phyloP scores from a whole-genome alignment of 2,888 invertebrate species.

The Netelia virgata region DNA sequence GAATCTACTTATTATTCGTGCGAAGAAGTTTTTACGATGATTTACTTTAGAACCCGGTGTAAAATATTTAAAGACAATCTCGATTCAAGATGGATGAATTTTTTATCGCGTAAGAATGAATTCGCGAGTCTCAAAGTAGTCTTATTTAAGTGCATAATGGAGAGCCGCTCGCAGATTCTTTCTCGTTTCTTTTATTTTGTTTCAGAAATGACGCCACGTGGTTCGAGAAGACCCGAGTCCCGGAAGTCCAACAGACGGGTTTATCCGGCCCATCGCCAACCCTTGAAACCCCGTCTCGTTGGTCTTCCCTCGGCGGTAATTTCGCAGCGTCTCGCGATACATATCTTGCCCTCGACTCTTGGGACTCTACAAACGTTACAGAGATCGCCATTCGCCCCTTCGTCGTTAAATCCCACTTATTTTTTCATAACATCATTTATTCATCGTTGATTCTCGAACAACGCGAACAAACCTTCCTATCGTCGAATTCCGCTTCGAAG shows the following conservation, averaged over 20 bases:
- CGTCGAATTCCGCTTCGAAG: too few relatives aligned
- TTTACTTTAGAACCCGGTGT: neutral
- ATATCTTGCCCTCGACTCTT: neutral
- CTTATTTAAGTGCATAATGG: neutral
- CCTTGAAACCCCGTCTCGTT: conserved; percentile 48
- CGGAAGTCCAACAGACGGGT: conserved; percentile 63
- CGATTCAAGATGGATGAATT: neutral
- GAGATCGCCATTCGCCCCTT: neutral
- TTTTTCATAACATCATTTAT: neutral
- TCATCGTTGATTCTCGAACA: too few relatives aligned
- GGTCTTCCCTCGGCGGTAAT: conserved; percentile 52
- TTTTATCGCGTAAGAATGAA: neutral
- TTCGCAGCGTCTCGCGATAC: conserved; percentile 28
- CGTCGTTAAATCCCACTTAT: neutral
- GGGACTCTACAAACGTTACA: neutral
- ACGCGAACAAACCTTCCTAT: too few relatives aligned
- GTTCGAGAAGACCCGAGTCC: conserved; percentile 43
- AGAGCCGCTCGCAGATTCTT: neutral
- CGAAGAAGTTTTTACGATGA: neutral
- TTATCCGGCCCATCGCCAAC: conserved; percentile 58
- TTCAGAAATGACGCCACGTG: conserved; percentile 24
- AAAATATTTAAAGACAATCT: neutral
- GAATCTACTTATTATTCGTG: neutral
- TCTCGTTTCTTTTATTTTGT: conserved; percentile 3
- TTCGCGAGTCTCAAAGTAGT: neutral